These are phyloP conservation scores for Stichodactyla helianthus DNA, from an alignment of 64 coral and sea anemone species.

Conservation along the genomic window DNA sequence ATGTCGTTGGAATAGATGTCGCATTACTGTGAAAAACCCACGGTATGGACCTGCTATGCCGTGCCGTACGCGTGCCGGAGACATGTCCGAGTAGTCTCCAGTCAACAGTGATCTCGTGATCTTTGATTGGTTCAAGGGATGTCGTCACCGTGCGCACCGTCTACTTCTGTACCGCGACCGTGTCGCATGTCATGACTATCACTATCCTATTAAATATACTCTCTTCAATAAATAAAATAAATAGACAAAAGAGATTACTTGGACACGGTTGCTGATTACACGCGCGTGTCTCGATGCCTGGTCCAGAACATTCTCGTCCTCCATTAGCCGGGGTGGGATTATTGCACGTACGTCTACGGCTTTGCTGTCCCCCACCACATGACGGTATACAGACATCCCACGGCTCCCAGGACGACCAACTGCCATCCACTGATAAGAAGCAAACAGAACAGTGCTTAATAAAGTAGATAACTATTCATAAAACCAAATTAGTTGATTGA, in stretches of 20 bases:
- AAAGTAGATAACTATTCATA: not conserved
- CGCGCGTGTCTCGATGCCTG: constrained; percentile 4
- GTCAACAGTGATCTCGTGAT: too few relatives aligned
- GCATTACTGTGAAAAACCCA: too few relatives aligned
- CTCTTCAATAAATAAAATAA: too few relatives aligned
- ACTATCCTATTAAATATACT: too few relatives aligned
- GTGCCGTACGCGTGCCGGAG: too few relatives aligned
- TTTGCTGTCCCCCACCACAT: constrained; percentile 35
- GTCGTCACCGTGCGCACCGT: too few relatives aligned
- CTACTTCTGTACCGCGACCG: too few relatives aligned
- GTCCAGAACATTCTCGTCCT: constrained; percentile 16
- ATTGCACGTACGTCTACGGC: constrained; percentile 27
- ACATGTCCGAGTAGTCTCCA: too few relatives aligned
- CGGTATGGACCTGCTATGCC: too few relatives aligned
- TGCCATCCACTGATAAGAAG: constrained; percentile 2
- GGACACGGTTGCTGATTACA: constrained; percentile 44
- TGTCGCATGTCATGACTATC: too few relatives aligned
- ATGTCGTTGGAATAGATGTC: too few relatives aligned
- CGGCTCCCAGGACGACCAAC: constrained; percentile 29
- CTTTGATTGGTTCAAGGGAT: too few relatives aligned
- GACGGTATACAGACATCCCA: constrained; percentile 21
- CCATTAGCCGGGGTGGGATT: constrained; percentile 23
- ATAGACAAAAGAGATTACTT: not conserved
- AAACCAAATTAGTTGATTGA: not conserved
- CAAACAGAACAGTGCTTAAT: not conserved